Base-by-base conservation (phyloP, 2,797 vertebrate species). In the Cyprinella venusta region DNA sequence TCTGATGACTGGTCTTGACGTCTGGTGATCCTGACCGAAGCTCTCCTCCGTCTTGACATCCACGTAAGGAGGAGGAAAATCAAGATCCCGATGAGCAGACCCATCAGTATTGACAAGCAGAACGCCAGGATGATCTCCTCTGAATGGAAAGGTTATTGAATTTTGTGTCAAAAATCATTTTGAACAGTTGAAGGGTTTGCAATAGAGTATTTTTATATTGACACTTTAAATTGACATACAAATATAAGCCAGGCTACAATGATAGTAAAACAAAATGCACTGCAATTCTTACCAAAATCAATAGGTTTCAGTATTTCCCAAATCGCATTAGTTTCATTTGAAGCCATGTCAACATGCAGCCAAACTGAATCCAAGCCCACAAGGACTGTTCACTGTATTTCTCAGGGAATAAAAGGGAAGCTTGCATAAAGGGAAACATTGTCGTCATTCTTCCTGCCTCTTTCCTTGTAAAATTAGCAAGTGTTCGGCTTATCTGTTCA, bases 371-470 rank as follows among this genome's bases (percentile, higher is more conserved):
- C 65, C 76, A 45, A 26, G 30, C 82, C 81, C 81, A 63, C 80
- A 18, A 74, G 81, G 48, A 18, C 52, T 21, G 84, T 88, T 86
- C 90, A 63, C 87, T 86, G 68, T 76, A 90, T 91, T 91, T 91
- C 90, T 90, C 90, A 91, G 87, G 45, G 45, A 48, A 48, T 48
- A 15, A 48, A 48, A 48, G 13, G 45, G 45, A 48, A 48, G 45
- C 15, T 96, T 94, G 92, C 92, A 92, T 88, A 88, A 94, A 94
- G 94, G 97, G 97, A 98, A 98, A 95, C 94, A 91, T 95, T 94
- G 95, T 93, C 94, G 95, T 97, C 95, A 95, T 88, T 72, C 95
- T 99, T 98, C 98, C 98, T 98, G 97, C 96, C 95, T 94, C 93
- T 93, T 93, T 92, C 94, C 96, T 96, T 91, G 94, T 92, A 93